Conservation (phyloP, 2,888 invertebrate genomes). For the Trichogramma evanescens region DNA sequence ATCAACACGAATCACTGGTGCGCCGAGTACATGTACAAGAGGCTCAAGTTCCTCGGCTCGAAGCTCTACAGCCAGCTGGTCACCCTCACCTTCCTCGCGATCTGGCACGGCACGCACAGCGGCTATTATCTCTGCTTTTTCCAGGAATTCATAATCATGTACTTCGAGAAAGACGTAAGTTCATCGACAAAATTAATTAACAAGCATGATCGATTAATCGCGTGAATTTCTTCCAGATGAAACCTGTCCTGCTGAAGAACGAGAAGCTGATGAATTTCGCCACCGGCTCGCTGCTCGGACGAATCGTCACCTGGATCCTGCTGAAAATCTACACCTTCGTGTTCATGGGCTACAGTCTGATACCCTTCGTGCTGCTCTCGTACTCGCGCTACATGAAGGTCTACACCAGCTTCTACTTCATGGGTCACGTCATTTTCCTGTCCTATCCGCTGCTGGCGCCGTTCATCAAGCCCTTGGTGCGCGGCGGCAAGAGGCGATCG, state of each 20-base stretch:
- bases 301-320: slow-evolving; percentile 52
- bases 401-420: slow-evolving; percentile 60
- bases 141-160: slow-evolving; percentile 83
- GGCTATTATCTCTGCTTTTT: slow-evolving; percentile 92
- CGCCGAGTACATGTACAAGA: slow-evolving; percentile 87
- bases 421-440: slow-evolving; percentile 62
- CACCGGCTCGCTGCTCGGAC: slow-evolving; percentile 39
- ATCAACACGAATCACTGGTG: slow-evolving; percentile 94
- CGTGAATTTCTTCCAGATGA: slow-evolving; percentile 47
- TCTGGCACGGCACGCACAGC: slow-evolving; percentile 93
- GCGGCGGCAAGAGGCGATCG: too few relatives aligned
- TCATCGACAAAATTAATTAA: too few relatives aligned
- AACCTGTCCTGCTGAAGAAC: slow-evolving; percentile 53
- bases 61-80: slow-evolving; percentile 67
- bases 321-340: slow-evolving; percentile 68
- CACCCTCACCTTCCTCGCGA: slow-evolving; percentile 78
- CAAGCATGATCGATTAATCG: neutral
- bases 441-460: slow-evolving; percentile 56
- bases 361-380: slow-evolving; percentile 67
- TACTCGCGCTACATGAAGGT: slow-evolving; percentile 63
- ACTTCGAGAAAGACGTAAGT: slow-evolving; percentile 75
- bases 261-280: slow-evolving; percentile 49
- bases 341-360: slow-evolving; percentile 77
- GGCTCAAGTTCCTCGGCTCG: slow-evolving; percentile 78
- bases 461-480: slow-evolving; percentile 31